Evolutionary conservation across 2,888 invertebrate genomes (phyloP).

Genomic region (Tetropium fuscum): DNA sequence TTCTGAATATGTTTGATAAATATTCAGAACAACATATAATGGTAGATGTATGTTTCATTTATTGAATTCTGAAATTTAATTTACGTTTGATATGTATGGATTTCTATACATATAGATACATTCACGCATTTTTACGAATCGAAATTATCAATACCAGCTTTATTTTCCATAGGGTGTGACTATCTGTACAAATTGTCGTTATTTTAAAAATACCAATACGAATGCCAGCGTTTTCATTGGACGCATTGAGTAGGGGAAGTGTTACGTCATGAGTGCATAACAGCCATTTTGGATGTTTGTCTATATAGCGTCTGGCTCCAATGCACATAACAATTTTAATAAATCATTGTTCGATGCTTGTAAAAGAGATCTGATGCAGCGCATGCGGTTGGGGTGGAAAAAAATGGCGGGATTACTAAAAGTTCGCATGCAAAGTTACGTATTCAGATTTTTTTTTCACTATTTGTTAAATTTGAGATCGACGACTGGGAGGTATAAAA

Average conservation of each 20-base stretch:
- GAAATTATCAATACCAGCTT: constrained; percentile 38
- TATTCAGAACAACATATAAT: no score
- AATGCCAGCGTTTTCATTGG: constrained; percentile 45
- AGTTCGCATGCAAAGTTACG: constrained; percentile 34
- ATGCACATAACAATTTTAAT: constrained; percentile 43
- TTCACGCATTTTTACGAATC: constrained; percentile 25
- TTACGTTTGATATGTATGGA: constrained; percentile 29
- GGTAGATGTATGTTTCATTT: no score
- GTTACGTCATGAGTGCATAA: constrained; percentile 45
- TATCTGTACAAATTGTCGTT: constrained; percentile 35
- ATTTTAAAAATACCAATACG: constrained; percentile 43
- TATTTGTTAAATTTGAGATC: background rate
- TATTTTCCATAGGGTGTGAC: constrained; percentile 43
- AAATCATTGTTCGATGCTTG: constrained; percentile 42
- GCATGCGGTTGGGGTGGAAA: constrained; percentile 27
- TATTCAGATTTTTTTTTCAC: background rate
- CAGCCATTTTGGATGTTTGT: constrained; percentile 49
- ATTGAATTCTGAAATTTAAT: no score
- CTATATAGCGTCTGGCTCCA: constrained; percentile 40
- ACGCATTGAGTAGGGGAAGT: constrained; percentile 34
- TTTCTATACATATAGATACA: constrained; percentile 30
- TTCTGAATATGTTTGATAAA: no score
- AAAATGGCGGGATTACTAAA: constrained; percentile 39
- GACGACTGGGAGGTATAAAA: no score
- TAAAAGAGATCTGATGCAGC: constrained; percentile 33